These are phyloP conservation scores for Lasaia peninsularis DNA, from an alignment of 1,140 invertebrate genomes.

Conservation along the genomic window DNA sequence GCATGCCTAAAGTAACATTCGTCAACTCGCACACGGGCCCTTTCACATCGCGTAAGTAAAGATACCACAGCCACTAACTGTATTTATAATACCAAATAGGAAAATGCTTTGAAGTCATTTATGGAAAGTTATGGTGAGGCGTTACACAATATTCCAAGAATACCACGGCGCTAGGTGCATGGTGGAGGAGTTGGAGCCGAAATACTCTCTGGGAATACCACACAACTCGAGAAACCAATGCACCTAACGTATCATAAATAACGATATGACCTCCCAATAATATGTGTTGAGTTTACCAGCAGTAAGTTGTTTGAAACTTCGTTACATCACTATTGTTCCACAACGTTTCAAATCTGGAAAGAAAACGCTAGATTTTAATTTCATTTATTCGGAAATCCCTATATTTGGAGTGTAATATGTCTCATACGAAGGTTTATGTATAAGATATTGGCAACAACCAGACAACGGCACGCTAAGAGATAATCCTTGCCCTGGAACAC, in stretches of 20 bases:
- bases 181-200: too few species aligned
- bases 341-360: slow-evolving; percentile 61
- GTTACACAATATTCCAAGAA: slow-evolving; percentile 50
- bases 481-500: too few species aligned
- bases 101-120: slow-evolving; percentile 68
- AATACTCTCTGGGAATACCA: too few species aligned
- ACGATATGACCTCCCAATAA: slow-evolving; percentile 66
- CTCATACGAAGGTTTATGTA: too few species aligned
- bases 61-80: slow-evolving; percentile 76
- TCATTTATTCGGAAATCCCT: too few species aligned
- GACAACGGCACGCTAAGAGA: too few species aligned
- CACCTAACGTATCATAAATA: slow-evolving; percentile 62
- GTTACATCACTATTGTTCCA: slow-evolving; percentile 52
- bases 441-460: too few species aligned
- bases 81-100: slow-evolving; percentile 77
- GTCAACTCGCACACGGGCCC: slow-evolving; percentile 52
- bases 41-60: slow-evolving; percentile 72
- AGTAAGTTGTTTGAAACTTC: slow-evolving; percentile 62
- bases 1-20: slow-evolving; percentile 76
- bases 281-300: slow-evolving; percentile 63
- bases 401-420: too few species aligned
- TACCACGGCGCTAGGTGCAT: slow-evolving; percentile 52
- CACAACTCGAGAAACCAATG: slow-evolving; percentile 36
- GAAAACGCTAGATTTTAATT: too few species aligned
- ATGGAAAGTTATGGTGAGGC: slow-evolving; percentile 68